phyloP scores from a whole-genome alignment of 1,140 invertebrate species.

The Apis dorsata region DNA sequence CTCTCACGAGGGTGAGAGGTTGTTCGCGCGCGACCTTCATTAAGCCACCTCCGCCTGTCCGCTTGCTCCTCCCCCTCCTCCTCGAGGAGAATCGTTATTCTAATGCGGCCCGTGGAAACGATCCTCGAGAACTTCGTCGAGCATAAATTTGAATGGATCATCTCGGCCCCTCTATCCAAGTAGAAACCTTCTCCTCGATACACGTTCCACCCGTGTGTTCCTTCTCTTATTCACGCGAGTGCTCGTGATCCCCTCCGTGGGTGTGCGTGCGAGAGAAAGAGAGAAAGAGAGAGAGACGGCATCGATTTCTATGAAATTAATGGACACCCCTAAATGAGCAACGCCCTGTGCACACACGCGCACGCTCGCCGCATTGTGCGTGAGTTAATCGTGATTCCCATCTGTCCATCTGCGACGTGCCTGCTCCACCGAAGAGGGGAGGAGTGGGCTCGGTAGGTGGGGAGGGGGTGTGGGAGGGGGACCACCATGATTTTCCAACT shows the following conservation, averaged over 20 bases:
- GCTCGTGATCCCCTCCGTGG: not conserved
- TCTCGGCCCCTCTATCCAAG: not conserved
- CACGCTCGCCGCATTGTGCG: constrained; percentile 52
- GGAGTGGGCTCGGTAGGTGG: not conserved
- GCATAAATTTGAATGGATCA: constrained; percentile 74
- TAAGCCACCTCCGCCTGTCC: constrained; percentile 57
- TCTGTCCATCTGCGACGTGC: constrained; percentile 67
- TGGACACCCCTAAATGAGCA: constrained; percentile 76
- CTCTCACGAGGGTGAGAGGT: constrained; percentile 1
- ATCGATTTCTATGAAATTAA: constrained; percentile 74
- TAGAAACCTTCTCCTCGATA: not conserved
- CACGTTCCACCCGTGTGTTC: not conserved
- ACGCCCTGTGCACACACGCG: constrained; percentile 65
- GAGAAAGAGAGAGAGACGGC: not conserved
- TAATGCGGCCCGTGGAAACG: constrained; percentile 49
- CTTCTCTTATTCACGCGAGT: not conserved
- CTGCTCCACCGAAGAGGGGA: constrained; percentile 22
- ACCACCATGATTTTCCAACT: constrained; percentile 72
- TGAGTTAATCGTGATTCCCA: constrained; percentile 71
- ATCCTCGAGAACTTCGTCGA: constrained; percentile 18
- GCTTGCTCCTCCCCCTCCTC: constrained; percentile 14
- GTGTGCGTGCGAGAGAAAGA: not conserved
- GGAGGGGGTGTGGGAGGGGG: constrained; percentile 44
- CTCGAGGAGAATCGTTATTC: constrained; percentile 68
- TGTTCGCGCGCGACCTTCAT: constrained; percentile 50